Conservation (phyloP, 2,113 vertebrate species). For the Etheostoma cragini region DNA sequence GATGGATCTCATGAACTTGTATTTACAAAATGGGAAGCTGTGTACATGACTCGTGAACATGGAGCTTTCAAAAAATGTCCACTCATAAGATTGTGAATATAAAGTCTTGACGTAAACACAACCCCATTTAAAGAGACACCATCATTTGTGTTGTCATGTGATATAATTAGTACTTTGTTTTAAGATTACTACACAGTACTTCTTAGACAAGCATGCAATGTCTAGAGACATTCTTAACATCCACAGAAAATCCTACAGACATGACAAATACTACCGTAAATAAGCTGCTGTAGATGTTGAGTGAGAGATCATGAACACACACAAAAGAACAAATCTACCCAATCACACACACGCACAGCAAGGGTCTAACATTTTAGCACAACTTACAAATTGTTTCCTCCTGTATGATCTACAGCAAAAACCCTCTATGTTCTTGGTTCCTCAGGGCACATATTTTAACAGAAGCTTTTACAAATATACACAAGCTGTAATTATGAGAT, state of each 20-base stretch:
- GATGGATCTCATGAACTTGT: no score
- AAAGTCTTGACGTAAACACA: no score
- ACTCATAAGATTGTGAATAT: no score
- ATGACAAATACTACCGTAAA: not conserved
- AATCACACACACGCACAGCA: not conserved
- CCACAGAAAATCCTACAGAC: conserved; percentile 8
- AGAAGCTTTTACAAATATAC: conserved; percentile 34
- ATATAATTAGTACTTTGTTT: not conserved
- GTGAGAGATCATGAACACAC: conserved; percentile 16
- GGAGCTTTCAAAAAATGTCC: no score
- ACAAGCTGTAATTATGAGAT: conserved; percentile 57
- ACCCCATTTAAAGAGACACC: no score
- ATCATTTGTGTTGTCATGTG: no score
- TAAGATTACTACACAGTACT: not conserved
- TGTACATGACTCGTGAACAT: no score
- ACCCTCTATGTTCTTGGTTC: conserved; percentile 19
- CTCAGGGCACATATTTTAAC: conserved; percentile 53
- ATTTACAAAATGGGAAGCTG: no score
- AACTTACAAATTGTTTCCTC: conserved; percentile 8
- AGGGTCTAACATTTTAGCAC: conserved; percentile 28
- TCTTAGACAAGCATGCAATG: conserved; percentile 6
- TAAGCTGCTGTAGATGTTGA: conserved; percentile 4
- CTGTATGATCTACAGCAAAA: conserved; percentile 32
- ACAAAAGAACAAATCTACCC: not conserved
- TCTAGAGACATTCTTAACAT: not conserved